Base-by-base conservation (phyloP, 2,113 vertebrate species). In the Emydura subglobosa region DNA sequence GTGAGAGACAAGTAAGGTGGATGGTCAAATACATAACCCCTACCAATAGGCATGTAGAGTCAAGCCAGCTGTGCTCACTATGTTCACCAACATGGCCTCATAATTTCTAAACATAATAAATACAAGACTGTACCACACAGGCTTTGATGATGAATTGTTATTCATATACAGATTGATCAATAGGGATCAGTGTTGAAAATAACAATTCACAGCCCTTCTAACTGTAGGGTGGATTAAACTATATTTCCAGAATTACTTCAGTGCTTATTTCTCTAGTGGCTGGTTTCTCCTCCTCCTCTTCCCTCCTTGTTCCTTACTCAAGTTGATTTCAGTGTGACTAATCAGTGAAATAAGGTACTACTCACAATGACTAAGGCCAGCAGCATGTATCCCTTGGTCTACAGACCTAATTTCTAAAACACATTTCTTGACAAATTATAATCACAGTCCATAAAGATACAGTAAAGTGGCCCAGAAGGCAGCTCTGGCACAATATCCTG, bases 71-170 rank as follows among this genome's bases (percentile, higher is more conserved):
- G 42, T 78, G 39, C 74, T 72, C 74, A 27, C 5, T 27, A 42
- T 22, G 39, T 47, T 78, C 74, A 47, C 22, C 44, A 27, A 78
- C 6, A 11, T 1, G 81, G 6, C 10, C 82, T 54, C 1, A 0
- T 24, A 74, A 12, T 1, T 81, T 11, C 22, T 76, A 92, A 90
- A 50, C 85, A 65, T 68, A 95, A 82, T 47, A 68, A 92, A 68
- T 10, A 85, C 0, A 0, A 80, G 61, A 29, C 29, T 86, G 82
- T 0, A 0, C 51, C 61, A 50, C 3, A 0, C 31, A 83, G 74
- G 16, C 85, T 93, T 16, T 59, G 79, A 74, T 55, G 0, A 0
- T 53, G 13, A 53, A 53, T 42, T 85, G 16, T 78, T 89, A 93
- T 79, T 85, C 61, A 78, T 22, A 57, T 8, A 29, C 79, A 88